These are phyloP conservation scores for Calliphora vicina DNA, from an alignment of 1,140 invertebrate species.

Conservation along the genomic window DNA sequence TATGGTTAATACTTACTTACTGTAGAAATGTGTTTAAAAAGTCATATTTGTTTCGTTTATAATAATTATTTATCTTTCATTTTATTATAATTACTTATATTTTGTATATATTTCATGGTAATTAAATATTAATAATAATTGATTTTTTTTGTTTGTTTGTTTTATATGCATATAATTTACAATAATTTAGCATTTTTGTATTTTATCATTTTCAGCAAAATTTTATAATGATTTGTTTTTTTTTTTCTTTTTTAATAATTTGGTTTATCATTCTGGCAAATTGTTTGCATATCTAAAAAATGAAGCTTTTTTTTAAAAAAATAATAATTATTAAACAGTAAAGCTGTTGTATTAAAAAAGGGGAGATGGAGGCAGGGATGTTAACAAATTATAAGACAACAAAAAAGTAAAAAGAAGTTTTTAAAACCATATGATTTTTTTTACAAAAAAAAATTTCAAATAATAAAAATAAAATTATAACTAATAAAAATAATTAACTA, in stretches of 20 bases:
- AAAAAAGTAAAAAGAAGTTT: background rate
- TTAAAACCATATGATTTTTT: background rate
- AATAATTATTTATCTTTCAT: conserved; percentile 14
- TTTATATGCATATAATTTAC: conserved; percentile 30
- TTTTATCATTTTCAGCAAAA: conserved; percentile 22
- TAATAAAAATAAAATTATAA: background rate
- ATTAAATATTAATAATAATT: conserved; percentile 36
- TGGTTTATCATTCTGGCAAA: background rate
- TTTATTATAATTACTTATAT: background rate
- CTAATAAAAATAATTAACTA: conserved; percentile 29
- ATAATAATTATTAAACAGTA: conserved; percentile 3
- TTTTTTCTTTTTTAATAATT: no score
- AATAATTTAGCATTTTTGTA: conserved; percentile 9
- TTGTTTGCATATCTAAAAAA: background rate
- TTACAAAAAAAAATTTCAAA: background rate
- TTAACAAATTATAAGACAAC: background rate
- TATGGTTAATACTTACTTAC: no score
- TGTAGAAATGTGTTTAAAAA: background rate
- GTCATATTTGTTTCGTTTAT: background rate
- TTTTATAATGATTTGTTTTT: conserved; percentile 9
- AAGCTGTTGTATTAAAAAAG: background rate
- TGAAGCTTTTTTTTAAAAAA: background rate
- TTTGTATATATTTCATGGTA: conserved; percentile 21
- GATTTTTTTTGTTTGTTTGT: conserved; percentile 22
- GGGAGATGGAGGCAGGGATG: no score